Conservation (phyloP, 1,140 invertebrate species). For the Pygmarrhopalites habei region DNA sequence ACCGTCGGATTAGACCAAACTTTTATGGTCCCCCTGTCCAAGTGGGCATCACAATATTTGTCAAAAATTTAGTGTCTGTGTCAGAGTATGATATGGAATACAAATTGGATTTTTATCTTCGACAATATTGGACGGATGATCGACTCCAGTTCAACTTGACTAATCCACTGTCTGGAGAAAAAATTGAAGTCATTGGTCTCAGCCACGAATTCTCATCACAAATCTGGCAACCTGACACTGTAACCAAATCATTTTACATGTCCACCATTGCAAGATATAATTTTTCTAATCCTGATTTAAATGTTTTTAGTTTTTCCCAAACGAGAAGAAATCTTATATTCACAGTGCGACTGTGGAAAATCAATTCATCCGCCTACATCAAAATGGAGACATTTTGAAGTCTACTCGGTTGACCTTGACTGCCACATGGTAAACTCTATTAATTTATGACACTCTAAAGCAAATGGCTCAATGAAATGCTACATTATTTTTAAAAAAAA, state of each 20-base stretch:
- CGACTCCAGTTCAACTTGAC: slow-evolving; percentile 50
- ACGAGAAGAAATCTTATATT: slow-evolving; percentile 97
- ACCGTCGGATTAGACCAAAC: slow-evolving; percentile 32
- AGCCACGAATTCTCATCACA: not conserved
- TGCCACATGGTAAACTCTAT: too few relatives aligned
- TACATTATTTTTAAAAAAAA: too few relatives aligned
- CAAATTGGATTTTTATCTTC: slow-evolving; percentile 97
- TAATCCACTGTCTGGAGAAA: too few relatives aligned
- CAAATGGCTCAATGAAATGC: too few relatives aligned
- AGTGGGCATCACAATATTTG: slow-evolving; percentile 93
- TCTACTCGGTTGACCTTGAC: slow-evolving; percentile 71
- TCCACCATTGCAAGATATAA: too few relatives aligned
- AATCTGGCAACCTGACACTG: slow-evolving; percentile 5
- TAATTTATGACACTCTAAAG: too few relatives aligned
- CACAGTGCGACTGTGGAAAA: slow-evolving; percentile 94
- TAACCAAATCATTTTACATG: too few relatives aligned
- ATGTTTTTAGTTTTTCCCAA: slow-evolving; percentile 95
- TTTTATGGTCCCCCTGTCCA: slow-evolving; percentile 87
- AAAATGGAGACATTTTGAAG: slow-evolving; percentile 85
- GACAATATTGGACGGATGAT: slow-evolving; percentile 92
- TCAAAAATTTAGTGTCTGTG: slow-evolving; percentile 94
- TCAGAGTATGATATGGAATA: slow-evolving; percentile 90
- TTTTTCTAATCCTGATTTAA: too few relatives aligned
- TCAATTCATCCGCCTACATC: slow-evolving; percentile 90
- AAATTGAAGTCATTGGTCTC: not conserved